Conservation (phyloP, 2,113 vertebrate species). For the Corvus hawaiiensis region DNA sequence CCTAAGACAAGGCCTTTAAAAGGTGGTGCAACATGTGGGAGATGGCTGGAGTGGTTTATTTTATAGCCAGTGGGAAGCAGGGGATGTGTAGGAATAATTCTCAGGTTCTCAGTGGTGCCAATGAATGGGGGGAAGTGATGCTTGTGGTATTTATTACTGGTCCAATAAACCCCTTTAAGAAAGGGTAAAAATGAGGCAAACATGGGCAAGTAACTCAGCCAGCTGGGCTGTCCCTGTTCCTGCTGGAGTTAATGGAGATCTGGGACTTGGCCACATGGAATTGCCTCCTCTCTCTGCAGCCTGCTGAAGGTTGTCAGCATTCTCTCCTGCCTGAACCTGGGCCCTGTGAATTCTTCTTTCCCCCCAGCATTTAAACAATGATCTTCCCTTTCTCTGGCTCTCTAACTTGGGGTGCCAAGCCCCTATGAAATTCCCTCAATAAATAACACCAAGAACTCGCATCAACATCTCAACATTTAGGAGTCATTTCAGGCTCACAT, state of each 20-base stretch:
- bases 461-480: background rate
- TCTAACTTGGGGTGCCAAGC: background rate
- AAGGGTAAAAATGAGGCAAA: background rate
- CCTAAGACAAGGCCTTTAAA: background rate
- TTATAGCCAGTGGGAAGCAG: background rate
- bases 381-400: background rate
- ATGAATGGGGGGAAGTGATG: background rate
- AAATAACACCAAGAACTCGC: background rate
- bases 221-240: background rate
- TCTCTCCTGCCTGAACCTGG: background rate
- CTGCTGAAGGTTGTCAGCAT: background rate
- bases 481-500: background rate
- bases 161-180: background rate
- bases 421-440: background rate
- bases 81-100: background rate
- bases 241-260: background rate
- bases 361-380: background rate
- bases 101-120: background rate
- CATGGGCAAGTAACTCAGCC: background rate
- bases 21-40: background rate
- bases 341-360: background rate
- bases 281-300: background rate
- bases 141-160: background rate
- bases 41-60: background rate
- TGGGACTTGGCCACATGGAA: background rate